Evolutionary conservation across 2,797 vertebrate species (phyloP), one percentile per base, ranked within the genome.

Genomic region (Crenichthys baileyi): DNA sequence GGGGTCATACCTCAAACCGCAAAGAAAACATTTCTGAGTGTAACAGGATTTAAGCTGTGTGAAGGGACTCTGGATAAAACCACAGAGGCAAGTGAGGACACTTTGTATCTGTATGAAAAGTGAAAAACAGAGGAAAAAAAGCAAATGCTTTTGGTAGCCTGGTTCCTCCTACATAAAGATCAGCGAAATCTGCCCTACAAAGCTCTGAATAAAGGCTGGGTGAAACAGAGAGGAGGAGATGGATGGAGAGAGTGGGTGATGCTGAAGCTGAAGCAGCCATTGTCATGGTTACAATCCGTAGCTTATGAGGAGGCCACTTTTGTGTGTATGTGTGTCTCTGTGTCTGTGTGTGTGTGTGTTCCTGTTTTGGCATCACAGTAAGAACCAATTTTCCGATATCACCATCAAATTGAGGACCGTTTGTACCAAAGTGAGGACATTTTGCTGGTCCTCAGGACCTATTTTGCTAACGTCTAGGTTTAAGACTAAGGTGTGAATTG

Each of bases 191-290:
- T 82, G 87, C 77, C 83, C 48, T 75, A 74, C 8, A 48, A 90
- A 89, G 75, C 68, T 77, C 36, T 55, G 72, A 83, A 80, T 84
- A 85, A 90, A 92, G 79, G 73, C 85, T 86, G 90, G 79, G 83
- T 83, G 79, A 92, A 84, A 92, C 84, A 76, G 79, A 87, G 88
- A 83, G 85, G 85, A 85, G 73, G 89, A 88, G 88, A 92, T 80
- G 85, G 91, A 93, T 88, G 61, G 87, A 91, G 78, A 88, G 90
- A 90, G 94, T 93, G 92, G 92, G 94, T 93, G 92, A 91, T 87
- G 90, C 84, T 90, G 87, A 91, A 88, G 90, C 87, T 88, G 86
- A 87, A 91, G 90, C 88, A 87, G 91, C 87, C 88, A 93, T 94
- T 85, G 93, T 92, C 93, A 94, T 94, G 92, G 92, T 94, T 93